Evolutionary conservation across 2,113 vertebrate genomes (phyloP), one percentile per base, ranked within the genome.

Genomic region (Laterallus jamaicensis): DNA sequence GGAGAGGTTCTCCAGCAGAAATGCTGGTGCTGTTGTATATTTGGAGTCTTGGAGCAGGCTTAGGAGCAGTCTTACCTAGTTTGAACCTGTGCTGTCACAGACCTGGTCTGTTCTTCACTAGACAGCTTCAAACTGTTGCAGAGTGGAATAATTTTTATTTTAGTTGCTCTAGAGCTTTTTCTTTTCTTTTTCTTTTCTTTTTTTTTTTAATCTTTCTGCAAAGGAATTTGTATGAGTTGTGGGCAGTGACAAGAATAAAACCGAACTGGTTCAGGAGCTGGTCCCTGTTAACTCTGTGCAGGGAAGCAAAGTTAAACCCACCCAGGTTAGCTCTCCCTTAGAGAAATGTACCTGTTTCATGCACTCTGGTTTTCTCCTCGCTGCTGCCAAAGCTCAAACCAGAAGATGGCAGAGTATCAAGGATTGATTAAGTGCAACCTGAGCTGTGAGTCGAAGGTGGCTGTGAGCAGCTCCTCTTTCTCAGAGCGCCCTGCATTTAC

Each of bases 361-460:
- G 47, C 40, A 9, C 49, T 84, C 64, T 37, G 8, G 4, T 78
- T 69, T 21, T 77, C 59, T 81, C 54, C 18, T 1, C 0, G 70
- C 97, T 96, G 96, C 97, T 95, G 96, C 86, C 31, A 95, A 69
- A 91, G 84, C 94, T 93, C 49, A 37, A 86, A 90, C 96, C 94
- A 85, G 95, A 96, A 87, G n/a, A 94, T 96, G 96, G 97, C 97
- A 96, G 95, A 96, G 86, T 97, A 96, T 88, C 77, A 81, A 92
- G 94, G 96, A 96, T 71, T 96, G 91, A 98, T 98, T 44, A 70
- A 91, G 85, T 92, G 97, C 95, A 98, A 97, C 96, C 90, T 83
- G 98, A 98, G 97, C 97, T 24, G 84, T 4, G 40, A 93, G 95
- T 39, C 40, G 92, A 93, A 94, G 97, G 90, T 91, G 96, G 92